Evolutionary conservation across 1,140 invertebrate species (phyloP).

Genomic region (Achroia grisella): DNA sequence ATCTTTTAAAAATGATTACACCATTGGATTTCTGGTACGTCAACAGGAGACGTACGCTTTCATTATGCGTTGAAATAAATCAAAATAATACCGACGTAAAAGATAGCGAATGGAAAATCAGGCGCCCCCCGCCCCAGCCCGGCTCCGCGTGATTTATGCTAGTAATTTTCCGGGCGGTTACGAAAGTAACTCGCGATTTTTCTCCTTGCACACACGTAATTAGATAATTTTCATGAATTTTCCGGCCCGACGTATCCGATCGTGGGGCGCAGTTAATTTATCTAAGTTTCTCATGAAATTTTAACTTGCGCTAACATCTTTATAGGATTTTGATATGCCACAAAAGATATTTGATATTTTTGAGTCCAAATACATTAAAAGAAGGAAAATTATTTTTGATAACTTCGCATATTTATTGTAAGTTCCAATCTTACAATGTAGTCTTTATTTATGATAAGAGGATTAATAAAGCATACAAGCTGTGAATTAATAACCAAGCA

Average conservation of each 20-base stretch:
- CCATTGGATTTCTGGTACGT: conserved; percentile 39
- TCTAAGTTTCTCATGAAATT: background rate
- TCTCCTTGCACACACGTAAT: conserved; percentile 63
- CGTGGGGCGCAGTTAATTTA: conserved; percentile 12
- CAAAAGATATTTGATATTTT: too few species aligned
- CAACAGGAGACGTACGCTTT: conserved; percentile 56
- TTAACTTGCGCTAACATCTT: too few species aligned
- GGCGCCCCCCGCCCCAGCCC: conserved; percentile 28
- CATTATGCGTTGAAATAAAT: conserved; percentile 63
- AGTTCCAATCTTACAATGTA: conserved; percentile 5
- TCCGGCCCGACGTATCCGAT: conserved; percentile 10
- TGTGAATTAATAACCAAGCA: conserved; percentile 34
- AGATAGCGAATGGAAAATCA: conserved; percentile 69
- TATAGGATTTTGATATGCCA: too few species aligned
- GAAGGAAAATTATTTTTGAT: background rate
- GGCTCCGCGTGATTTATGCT: conserved; percentile 53
- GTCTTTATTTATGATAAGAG: conserved; percentile 28
- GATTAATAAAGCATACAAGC: conserved; percentile 41
- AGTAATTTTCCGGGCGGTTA: conserved; percentile 67
- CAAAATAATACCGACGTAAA: conserved; percentile 66
- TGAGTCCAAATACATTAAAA: too few species aligned
- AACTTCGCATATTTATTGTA: background rate
- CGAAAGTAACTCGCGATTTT: conserved; percentile 67
- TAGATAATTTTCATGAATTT: conserved; percentile 62
- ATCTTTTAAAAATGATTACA: conserved; percentile 31